Base-by-base conservation (phyloP, 2,888 invertebrate species). In the Criorhina ranunculi region DNA sequence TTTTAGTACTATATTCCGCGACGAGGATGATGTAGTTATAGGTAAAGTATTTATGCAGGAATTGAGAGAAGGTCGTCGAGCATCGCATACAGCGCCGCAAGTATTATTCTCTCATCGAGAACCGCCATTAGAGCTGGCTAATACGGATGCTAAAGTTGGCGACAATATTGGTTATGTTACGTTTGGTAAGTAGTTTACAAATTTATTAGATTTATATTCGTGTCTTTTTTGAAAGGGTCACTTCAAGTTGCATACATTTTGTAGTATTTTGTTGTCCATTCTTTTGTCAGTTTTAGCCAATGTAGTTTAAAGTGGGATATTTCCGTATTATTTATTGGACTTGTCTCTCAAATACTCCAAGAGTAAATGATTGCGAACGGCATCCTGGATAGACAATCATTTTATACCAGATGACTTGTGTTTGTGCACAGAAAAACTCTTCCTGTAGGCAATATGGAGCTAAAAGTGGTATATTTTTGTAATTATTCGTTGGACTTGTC, bases 41-140 rank as follows among this genome's bases (percentile, higher is more conserved):
- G 99, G 99, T 75, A 99, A 99, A 93, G 98, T 99, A 89, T 99
- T 99, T 93, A 97, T 99, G 95, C 99, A 99, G 93, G 99, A 99
- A 93, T 95, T 99, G 89, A 98, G 98, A 91, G 99, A 99, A 93
- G 99, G 99, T 15, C 94, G 99, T 87, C 94, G 98, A 91, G 98
- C 98, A 29, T 97, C 97, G 88, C 98, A 98, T 91, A 98, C 98
- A 67, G 98, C 98, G 80, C 97, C 97, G 40, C 96, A 96, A 93
- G 97, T 97, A 89, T 93, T 97, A 88, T 97, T 97, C 92, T 96
- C 96, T 91, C 98, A 99, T 93, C 96, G 97, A 90, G 99, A 99
- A 91, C 99, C 99, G 42, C 99, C 99, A 0, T 91, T 97, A 92
- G 99, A 99, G 93, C 94, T 99, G 86, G 95, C 96, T 90, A 97